A percentile compares a stretch with the other conserved stretches of the same genome.
Conservation (phyloP, 2,797 vertebrate genomes). For the Prunella strophiata region DNA sequence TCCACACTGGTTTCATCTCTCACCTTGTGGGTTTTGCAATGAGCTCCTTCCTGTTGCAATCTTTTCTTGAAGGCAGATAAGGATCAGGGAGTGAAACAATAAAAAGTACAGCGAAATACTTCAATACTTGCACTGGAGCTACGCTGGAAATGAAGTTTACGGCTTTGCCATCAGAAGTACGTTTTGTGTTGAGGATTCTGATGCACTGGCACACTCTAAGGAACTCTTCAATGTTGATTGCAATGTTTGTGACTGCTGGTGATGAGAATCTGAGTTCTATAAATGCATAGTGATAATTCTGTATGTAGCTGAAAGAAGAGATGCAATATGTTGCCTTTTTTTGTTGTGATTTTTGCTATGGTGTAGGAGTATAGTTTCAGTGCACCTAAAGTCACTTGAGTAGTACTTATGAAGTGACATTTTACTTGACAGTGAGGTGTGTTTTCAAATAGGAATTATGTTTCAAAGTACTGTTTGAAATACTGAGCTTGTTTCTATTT, state of each 20-base stretch:
- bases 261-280: background rate
- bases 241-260: background rate
- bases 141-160: background rate
- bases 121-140: background rate
- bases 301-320: background rate
- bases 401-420: background rate
- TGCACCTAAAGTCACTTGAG: background rate
- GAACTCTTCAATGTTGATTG: background rate
- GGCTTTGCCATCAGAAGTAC: background rate
- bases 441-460: background rate
- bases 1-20: background rate
- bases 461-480: conserved; percentile 21
- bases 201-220: background rate
- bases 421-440: background rate
- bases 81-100: background rate
- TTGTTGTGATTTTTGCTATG: background rate
- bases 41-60: background rate
- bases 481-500: conserved; percentile 17
- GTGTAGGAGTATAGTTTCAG: background rate
- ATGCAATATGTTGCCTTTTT: background rate
- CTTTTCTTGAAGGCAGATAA: background rate
- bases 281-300: background rate
- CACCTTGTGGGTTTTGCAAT: background rate
- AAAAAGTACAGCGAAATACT: background rate
- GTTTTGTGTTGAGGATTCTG: background rate